phyloP scores from a whole-genome alignment of 2,888 invertebrate genomes.

The Mythimna pallens region DNA sequence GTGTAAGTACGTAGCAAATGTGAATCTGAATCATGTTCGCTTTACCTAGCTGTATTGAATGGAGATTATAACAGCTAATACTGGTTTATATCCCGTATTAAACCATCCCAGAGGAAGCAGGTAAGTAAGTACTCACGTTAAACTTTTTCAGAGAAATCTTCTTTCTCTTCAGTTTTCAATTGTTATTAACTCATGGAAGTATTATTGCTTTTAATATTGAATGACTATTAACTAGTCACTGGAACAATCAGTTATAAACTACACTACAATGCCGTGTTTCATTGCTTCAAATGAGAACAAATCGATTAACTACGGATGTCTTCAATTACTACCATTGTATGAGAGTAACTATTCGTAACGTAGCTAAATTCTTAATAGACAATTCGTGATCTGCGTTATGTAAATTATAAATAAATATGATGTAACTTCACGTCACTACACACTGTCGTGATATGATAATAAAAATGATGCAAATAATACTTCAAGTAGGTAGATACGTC shows the following conservation, averaged over 20 bases:
- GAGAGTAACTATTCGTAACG: not conserved
- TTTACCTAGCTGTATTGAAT: not conserved
- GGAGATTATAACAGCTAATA: not conserved
- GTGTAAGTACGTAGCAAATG: not conserved
- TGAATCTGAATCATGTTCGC: not conserved
- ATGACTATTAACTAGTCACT: conserved; percentile 19
- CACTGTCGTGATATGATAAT: conserved; percentile 38
- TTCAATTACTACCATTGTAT: not conserved
- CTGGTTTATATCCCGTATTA: conserved; percentile 17
- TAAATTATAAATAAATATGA: conserved; percentile 11
- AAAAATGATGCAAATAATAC: conserved; percentile 43
- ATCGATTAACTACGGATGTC: conserved; percentile 32
- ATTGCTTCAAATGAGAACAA: conserved; percentile 28
- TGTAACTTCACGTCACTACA: conserved; percentile 18
- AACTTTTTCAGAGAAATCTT: not conserved
- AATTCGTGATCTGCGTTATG: conserved; percentile 19
- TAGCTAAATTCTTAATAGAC: not conserved
- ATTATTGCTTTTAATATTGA: conserved; percentile 7
- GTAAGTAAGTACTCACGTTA: conserved; percentile 27
- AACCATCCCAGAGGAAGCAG: not conserved
- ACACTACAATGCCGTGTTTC: conserved; percentile 11
- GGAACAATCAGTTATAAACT: conserved; percentile 22
- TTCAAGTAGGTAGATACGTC: conserved; percentile 8
- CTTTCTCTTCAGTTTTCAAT: not conserved
- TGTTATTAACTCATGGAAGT: conserved; percentile 3